These are phyloP conservation scores for Dynastes grantii DNA, from an alignment of 2,888 invertebrate genomes.

Conservation along the genomic window DNA sequence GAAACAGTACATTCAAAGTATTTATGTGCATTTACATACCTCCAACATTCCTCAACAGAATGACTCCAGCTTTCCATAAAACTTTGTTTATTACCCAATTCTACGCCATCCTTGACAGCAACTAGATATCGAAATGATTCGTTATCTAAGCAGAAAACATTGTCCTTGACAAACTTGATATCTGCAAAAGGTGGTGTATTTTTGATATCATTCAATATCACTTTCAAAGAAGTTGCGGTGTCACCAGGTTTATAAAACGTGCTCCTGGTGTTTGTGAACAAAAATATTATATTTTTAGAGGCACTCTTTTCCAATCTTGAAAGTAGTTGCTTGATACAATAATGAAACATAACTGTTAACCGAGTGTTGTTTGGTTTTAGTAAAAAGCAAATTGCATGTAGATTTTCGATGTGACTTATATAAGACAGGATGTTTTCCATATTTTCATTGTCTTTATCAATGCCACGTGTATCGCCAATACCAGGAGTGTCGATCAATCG, in stretches of 20 bases:
- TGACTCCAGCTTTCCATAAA: constrained; percentile 59
- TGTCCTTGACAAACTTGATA: constrained; percentile 60
- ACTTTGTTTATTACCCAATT: constrained; percentile 51
- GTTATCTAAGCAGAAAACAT: constrained; percentile 67
- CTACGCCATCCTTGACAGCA: constrained; percentile 60
- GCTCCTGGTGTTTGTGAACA: constrained; percentile 64
- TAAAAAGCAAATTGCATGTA: constrained; percentile 65
- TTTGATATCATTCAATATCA: constrained; percentile 59
- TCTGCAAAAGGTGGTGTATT: constrained; percentile 59
- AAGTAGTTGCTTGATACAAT: constrained; percentile 65
- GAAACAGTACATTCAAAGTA: too few species aligned
- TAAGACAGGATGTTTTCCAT: constrained; percentile 60
- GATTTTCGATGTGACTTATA: constrained; percentile 61
- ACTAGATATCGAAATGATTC: constrained; percentile 65
- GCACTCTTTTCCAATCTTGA: constrained; percentile 65
- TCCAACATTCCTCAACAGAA: constrained; percentile 54
- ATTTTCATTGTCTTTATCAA: constrained; percentile 57
- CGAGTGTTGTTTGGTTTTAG: constrained; percentile 63
- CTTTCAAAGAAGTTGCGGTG: constrained; percentile 60
- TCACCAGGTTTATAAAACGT: constrained; percentile 64
- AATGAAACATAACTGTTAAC: constrained; percentile 63
- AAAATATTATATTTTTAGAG: constrained; percentile 64
- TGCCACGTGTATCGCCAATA: constrained; percentile 59
- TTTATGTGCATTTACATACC: constrained; percentile 30
- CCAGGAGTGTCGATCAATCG: constrained; percentile 67